A percentile compares a stretch with the other conserved stretches of the same genome.
Evolutionary conservation across 2,888 invertebrate species (phyloP).

Genomic region (Spilosoma lubricipeda): DNA sequence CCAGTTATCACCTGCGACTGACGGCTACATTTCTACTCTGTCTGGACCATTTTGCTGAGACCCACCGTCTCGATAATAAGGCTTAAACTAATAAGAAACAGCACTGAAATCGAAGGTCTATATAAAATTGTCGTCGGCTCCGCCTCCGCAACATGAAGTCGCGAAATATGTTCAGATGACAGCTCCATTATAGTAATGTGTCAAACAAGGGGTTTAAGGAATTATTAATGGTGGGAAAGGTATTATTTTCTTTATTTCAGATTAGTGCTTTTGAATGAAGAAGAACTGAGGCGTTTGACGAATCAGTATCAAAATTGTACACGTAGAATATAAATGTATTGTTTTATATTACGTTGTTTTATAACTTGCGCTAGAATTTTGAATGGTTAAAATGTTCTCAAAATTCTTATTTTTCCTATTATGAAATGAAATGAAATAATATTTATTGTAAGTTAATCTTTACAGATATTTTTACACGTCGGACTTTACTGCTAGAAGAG

Average conservation of each 20-base stretch:
- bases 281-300: conserved; percentile 1
- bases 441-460: no score
- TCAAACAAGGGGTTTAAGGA: conserved; percentile 59
- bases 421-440: no score
- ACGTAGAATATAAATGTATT: background rate
- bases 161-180: conserved; percentile 70
- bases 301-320: background rate
- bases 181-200: conserved; percentile 71
- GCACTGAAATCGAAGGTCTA: conserved; percentile 44
- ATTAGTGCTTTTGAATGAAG: conserved; percentile 24
- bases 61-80: conserved; percentile 27
- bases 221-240: conserved; percentile 56
- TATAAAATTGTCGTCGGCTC: conserved; percentile 45
- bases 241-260: conserved; percentile 46
- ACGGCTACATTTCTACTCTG: conserved; percentile 65
- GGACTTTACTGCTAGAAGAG: no score
- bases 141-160: conserved; percentile 53
- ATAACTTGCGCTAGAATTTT: no score
- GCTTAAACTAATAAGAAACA: conserved; percentile 26
- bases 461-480: no score
- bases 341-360: no score
- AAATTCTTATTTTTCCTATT: no score
- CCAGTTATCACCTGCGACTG: conserved; percentile 83
- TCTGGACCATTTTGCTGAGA: conserved; percentile 57
- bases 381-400: no score